Base-by-base conservation (phyloP, 2,888 invertebrate genomes). In the Drosophila austrosaltans region DNA sequence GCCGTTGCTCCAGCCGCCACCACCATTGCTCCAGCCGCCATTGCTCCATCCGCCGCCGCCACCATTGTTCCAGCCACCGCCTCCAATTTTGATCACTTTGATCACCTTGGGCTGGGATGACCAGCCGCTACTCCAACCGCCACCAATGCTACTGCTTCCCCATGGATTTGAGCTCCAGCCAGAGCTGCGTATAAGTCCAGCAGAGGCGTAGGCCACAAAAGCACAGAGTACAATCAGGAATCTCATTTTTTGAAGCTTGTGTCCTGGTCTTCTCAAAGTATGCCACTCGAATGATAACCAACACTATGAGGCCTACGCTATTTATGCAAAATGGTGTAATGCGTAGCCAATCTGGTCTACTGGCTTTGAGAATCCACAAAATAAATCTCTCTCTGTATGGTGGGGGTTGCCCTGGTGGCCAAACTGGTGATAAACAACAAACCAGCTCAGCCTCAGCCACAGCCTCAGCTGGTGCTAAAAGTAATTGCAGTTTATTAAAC, bases 401-500 rank as follows among this genome's bases (percentile, higher is more conserved):
- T 64, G 72, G 78, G 78, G 78, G 65, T 20, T 66, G 76, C 63
- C 65, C 56, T 71, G 62, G 53, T 69, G 66, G 68, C 48, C 48
- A 48, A 48, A 48, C 48, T 48, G 66, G 70, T 72, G 73, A 73
- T 63, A 66, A 62, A 77, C 53, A 62, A 75, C 44, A 74, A 76
- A 79, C 69, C 76, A 78, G 73, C 70, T 69, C 59, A 63, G 63
- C 5, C 20, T 60, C 25, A 39, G 28, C 5, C 20, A 57, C 25
- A 39, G 28, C 53, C 57, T 54, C 65, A 68, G 75, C 48, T 48
- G 25, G 61, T 57, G 56, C 67, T 70, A 71, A 78, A 78, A 81
- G 76, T 86, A 86, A 87, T 88, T 84, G 78, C 88, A 87, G 73
- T 84, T 86, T 88, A 87, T 81, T 82, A 85, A 82, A 81, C 86